phyloP scores from a whole-genome alignment of 2,113 vertebrate genomes.

The Pithys albifrons region DNA sequence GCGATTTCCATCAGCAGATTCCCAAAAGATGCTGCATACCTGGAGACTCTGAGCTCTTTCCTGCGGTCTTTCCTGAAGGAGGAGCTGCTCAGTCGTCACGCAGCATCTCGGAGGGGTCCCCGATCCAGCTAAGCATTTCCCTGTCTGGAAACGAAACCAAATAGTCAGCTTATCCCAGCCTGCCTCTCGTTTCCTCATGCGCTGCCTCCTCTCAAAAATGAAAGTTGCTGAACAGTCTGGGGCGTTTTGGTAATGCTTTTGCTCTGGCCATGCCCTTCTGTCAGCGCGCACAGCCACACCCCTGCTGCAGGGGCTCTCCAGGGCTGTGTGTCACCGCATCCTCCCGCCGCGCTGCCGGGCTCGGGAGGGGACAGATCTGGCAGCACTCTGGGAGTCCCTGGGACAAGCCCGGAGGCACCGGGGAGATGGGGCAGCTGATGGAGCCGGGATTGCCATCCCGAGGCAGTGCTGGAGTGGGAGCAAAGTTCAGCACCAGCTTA shows the following conservation, averaged over 20 bases:
- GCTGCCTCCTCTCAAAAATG: no score
- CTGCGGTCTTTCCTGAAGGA: neutral
- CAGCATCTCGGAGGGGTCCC: no score
- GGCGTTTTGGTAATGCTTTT: no score
- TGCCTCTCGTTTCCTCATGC: no score
- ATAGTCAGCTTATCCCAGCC: no score
- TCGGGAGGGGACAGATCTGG: no score
- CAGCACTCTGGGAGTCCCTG: neutral
- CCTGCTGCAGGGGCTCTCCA: neutral
- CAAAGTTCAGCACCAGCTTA: neutral
- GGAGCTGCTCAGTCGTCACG: neutral
- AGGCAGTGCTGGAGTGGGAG: neutral
- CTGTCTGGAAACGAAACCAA: no score
- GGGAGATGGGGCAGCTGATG: neutral
- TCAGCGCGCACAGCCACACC: neutral
- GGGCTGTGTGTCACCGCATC: accelerated
- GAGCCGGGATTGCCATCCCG: accelerated
- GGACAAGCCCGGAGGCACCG: no score
- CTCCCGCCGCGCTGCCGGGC: accelerated
- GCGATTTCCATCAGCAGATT: neutral
- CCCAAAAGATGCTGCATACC: accelerated
- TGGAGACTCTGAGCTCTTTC: no score
- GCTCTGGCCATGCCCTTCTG: no score
- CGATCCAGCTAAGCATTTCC: no score
- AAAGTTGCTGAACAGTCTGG: no score